These are phyloP conservation scores for Leucozona laternaria DNA, from an alignment of 2,888 invertebrate genomes.

Conservation along the genomic window DNA sequence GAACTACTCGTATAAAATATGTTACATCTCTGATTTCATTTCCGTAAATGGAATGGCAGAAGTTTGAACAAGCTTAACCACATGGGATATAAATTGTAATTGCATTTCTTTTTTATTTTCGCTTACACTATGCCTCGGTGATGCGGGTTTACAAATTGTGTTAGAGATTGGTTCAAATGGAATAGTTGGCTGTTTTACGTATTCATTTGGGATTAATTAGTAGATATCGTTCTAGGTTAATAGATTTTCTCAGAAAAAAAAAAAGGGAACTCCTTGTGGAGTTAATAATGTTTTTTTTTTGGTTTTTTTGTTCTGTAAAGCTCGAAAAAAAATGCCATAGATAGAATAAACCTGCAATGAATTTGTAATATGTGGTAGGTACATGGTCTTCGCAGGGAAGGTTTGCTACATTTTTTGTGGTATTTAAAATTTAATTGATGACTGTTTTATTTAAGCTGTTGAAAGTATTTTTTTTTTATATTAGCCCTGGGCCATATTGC, in stretches of 20 bases:
- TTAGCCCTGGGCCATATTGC: too few relatives aligned
- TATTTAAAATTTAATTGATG: too few relatives aligned
- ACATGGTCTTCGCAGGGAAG: not conserved
- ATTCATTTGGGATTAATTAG: constrained; percentile 58
- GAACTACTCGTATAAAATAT: constrained; percentile 32
- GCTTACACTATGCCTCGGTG: not conserved
- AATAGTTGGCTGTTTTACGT: constrained; percentile 12
- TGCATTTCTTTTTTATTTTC: constrained; percentile 39
- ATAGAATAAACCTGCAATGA: not conserved
- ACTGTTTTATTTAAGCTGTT: too few relatives aligned
- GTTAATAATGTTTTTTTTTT: not conserved
- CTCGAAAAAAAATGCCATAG: not conserved
- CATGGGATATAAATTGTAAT: constrained; percentile 53
- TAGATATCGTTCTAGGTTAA: constrained; percentile 7
- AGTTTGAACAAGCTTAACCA: constrained; percentile 40
- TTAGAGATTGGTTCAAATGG: constrained; percentile 2
- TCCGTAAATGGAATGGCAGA: constrained; percentile 55
- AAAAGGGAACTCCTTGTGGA: not conserved
- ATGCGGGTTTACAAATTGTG: constrained; percentile 34
- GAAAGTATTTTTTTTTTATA: too few relatives aligned
- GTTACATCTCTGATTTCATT: constrained; percentile 60
- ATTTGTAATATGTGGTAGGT: not conserved
- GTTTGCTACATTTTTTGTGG: too few relatives aligned
- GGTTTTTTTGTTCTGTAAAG: not conserved
- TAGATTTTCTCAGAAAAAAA: not conserved